Conservation (phyloP, 2,113 vertebrate species). For the Hippolais icterina region DNA sequence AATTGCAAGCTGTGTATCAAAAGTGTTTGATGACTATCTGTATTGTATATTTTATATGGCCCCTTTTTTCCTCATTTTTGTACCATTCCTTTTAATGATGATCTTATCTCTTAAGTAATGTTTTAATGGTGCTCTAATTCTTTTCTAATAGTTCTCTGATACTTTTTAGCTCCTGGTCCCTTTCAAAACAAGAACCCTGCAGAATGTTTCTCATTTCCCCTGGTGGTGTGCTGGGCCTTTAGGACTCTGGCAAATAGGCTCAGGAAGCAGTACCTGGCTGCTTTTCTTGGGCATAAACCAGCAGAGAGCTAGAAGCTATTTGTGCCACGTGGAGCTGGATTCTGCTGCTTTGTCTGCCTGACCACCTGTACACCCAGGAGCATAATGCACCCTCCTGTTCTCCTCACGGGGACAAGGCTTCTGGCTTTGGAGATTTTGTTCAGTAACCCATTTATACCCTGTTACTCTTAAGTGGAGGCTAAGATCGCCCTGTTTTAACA, state of each 20-base stretch:
- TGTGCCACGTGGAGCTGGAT: neutral
- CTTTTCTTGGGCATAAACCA: neutral
- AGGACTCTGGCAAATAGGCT: neutral
- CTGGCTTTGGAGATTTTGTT: neutral
- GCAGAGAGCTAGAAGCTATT: neutral
- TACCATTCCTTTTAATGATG: neutral
- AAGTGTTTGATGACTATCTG: neutral
- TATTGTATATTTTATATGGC: neutral
- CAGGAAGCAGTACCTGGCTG: neutral
- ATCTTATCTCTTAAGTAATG: neutral
- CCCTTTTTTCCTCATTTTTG: neutral
- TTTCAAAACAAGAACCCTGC: neutral
- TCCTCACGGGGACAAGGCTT: neutral
- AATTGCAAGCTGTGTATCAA: neutral
- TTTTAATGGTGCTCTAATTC: neutral
- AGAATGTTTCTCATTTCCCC: neutral
- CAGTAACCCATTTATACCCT: neutral
- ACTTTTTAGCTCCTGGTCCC: neutral
- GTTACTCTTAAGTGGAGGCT: neutral
- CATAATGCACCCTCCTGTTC: constrained; percentile 8
- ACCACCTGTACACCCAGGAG: constrained; percentile 53
- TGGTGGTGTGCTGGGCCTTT: neutral
- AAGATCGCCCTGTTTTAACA: constrained; percentile 34
- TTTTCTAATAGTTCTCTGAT: neutral
- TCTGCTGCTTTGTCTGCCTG: neutral